Conservation (phyloP, 1,140 invertebrate species). For the Trissolcus basalis region DNA sequence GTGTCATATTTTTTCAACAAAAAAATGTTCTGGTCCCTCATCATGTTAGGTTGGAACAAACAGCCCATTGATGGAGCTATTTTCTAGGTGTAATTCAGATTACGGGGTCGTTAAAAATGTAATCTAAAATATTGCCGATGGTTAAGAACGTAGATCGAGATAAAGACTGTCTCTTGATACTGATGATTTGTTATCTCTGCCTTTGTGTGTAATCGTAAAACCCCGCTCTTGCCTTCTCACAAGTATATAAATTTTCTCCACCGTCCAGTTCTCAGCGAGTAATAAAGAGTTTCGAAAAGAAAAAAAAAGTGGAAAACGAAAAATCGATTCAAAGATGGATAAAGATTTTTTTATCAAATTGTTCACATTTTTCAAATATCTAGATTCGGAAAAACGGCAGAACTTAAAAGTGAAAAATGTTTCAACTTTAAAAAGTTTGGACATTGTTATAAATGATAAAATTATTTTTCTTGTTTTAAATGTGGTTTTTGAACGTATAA, state of each 20-base stretch:
- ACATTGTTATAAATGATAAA: no score
- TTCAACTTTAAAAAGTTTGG: no score
- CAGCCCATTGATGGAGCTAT: not conserved
- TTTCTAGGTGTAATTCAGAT: not conserved
- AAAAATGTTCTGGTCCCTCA: no score
- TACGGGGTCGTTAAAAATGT: constrained; percentile 7
- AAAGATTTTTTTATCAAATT: no score
- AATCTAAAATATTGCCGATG: constrained; percentile 5
- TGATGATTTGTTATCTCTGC: constrained; percentile 27
- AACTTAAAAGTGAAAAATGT: no score
- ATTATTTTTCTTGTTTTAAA: no score
- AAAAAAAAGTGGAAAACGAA: no score
- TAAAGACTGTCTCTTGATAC: constrained; percentile 13
- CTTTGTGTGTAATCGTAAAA: constrained; percentile 29
- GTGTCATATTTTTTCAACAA: not conserved
- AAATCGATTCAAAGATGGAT: no score
- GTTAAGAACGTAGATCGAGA: constrained; percentile 23
- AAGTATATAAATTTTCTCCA: constrained; percentile 12
- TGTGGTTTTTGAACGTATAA: not conserved
- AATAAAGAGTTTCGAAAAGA: not conserved
- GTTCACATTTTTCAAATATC: no score
- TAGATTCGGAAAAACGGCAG: no score
- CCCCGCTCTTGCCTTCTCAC: constrained; percentile 1
- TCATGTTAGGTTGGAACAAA: not conserved
- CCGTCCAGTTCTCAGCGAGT: not conserved